Evolutionary conservation across 2,888 invertebrate species (phyloP).

Genomic region (Dendrolimus houi): DNA sequence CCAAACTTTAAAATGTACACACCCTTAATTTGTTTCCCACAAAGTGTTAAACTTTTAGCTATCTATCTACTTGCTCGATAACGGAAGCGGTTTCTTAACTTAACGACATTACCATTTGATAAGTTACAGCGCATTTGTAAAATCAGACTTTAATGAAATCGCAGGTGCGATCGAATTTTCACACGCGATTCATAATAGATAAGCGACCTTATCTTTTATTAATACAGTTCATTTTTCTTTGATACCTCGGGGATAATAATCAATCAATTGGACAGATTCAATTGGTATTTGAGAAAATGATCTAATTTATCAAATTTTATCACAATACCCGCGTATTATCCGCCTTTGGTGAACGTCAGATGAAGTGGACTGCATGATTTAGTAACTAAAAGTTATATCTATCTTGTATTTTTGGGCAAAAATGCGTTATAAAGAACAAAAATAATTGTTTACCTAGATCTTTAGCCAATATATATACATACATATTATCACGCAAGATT

Average conservation of each 20-base stretch:
- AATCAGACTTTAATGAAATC: neutral
- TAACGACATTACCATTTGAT: neutral
- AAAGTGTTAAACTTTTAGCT: too few species aligned
- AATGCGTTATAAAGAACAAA: too few species aligned
- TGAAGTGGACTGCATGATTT: too few species aligned
- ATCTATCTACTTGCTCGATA: too few species aligned
- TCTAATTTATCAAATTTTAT: slow-evolving; percentile 43
- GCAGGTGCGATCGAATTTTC: neutral
- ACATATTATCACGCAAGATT: too few species aligned
- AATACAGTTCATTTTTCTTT: slow-evolving; percentile 16
- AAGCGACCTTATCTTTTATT: slow-evolving; percentile 1
- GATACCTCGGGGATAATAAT: slow-evolving; percentile 19
- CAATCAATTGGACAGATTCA: slow-evolving; percentile 32
- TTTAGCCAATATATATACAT: too few species aligned
- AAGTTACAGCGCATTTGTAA: neutral
- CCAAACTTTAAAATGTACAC: too few species aligned
- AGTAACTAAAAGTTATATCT: too few species aligned
- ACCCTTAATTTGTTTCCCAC: too few species aligned
- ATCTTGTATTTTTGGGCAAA: too few species aligned
- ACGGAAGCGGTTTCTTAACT: neutral
- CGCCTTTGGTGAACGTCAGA: slow-evolving; percentile 6
- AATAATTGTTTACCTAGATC: too few species aligned
- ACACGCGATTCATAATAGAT: neutral
- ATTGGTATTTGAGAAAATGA: slow-evolving; percentile 34
- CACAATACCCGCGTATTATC: slow-evolving; percentile 22